Conservation (phyloP, 2,797 vertebrate genomes). For the Acrocephalus scirpaceus region DNA sequence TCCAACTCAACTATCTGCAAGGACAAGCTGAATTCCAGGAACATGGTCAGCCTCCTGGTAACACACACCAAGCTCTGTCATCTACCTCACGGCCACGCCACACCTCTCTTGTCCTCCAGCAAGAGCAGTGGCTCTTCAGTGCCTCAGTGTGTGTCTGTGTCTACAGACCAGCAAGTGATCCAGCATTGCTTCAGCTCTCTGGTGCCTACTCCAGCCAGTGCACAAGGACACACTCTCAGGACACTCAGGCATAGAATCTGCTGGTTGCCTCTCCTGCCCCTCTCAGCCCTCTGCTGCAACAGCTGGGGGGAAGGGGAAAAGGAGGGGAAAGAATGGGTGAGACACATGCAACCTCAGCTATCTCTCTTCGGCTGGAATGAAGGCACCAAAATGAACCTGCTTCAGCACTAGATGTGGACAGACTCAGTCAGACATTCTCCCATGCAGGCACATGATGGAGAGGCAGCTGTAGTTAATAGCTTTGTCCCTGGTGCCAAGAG, state of each 20-base stretch:
- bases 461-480: neutral
- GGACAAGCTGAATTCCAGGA: neutral
- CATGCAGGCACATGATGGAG: accelerated
- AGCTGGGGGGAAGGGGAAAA: neutral
- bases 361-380: neutral
- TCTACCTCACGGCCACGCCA: accelerated
- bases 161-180: neutral
- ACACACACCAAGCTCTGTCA: neutral
- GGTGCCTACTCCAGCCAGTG: neutral
- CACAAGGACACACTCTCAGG: neutral
- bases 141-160: neutral
- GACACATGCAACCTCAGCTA: neutral
- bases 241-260: neutral
- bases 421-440: neutral
- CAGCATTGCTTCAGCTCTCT: neutral
- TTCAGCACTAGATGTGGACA: neutral
- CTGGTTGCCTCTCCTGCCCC: neutral
- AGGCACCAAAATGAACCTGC: neutral
- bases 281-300: neutral
- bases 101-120: neutral
- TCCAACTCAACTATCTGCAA: neutral
- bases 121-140: neutral
- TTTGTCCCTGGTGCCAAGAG: neutral
- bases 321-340: too few relatives aligned
- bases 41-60: neutral